Percentiles rank a stretch among this genome's conserved stretches.
These are phyloP conservation scores for Dynastes grantii DNA, from an alignment of 2,888 invertebrate species.

Conservation along the genomic window DNA sequence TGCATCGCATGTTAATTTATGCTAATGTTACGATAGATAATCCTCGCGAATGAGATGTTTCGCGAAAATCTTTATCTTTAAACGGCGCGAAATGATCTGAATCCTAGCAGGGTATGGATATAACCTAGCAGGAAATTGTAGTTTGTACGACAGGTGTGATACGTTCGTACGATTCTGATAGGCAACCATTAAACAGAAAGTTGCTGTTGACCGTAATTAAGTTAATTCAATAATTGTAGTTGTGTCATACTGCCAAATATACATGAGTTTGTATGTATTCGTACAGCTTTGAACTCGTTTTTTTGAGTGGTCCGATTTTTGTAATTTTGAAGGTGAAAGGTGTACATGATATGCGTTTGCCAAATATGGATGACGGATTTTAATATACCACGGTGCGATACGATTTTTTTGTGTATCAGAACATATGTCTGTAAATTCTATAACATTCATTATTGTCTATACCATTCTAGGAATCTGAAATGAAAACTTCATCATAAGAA, in stretches of 20 bases:
- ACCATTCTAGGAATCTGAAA: too few relatives aligned
- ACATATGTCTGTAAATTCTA: too few relatives aligned
- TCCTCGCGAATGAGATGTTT: not conserved
- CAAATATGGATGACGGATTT: not conserved
- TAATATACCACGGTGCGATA: too few relatives aligned
- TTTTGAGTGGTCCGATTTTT: not conserved
- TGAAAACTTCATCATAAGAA: too few relatives aligned
- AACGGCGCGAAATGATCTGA: not conserved
- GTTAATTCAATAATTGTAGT: conserved; percentile 28
- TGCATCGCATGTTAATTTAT: conserved; percentile 8
- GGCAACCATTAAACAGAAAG: conserved; percentile 25
- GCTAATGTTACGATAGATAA: not conserved
- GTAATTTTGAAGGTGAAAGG: not conserved
- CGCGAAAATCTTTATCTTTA: not conserved
- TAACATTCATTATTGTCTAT: too few relatives aligned
- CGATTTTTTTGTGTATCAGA: too few relatives aligned
- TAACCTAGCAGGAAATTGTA: not conserved
- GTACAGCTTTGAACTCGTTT: not conserved
- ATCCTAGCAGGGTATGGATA: not conserved
- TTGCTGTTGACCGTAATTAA: conserved; percentile 23
- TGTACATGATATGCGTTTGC: not conserved
- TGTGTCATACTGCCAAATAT: conserved; percentile 11
- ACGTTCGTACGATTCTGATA: too few relatives aligned
- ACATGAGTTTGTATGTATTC: not conserved
- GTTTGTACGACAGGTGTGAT: not conserved